A percentile compares a stretch with the other conserved stretches of the same genome.
Evolutionary conservation across 2,113 vertebrate genomes (phyloP).

Genomic region (Upupa epops): DNA sequence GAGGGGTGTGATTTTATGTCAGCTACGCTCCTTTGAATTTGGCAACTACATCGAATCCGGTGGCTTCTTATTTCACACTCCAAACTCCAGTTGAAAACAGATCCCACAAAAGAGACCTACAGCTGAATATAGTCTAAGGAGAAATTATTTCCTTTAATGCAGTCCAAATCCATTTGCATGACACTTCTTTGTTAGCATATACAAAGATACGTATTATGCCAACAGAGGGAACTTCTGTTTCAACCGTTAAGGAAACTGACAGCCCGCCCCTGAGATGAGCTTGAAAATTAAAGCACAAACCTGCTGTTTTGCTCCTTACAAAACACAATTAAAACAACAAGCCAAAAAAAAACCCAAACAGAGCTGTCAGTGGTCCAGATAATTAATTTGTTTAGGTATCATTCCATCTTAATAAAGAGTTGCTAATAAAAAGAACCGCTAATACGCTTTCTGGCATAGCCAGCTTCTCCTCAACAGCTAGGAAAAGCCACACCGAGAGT

Average conservation of each 20-base stretch:
- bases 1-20: constrained; percentile 38
- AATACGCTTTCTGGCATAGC: neutral
- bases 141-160: constrained; percentile 47
- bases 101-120: constrained; percentile 38
- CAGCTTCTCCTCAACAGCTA: neutral
- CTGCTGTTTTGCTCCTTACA: neutral
- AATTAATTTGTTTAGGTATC: neutral
- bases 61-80: constrained; percentile 14
- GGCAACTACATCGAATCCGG: constrained; percentile 31
- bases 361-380: neutral
- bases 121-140: constrained; percentile 38
- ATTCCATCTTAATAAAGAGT: neutral
- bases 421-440: accelerated
- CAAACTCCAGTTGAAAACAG: constrained; percentile 34
- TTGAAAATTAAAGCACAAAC: neutral
- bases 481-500: neutral
- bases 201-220: neutral
- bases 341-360: neutral
- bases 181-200: constrained; percentile 13
- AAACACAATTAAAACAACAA: neutral
- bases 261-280: neutral
- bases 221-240: neutral
- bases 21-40: constrained; percentile 42
- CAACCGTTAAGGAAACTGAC: neutral
- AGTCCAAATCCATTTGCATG: constrained; percentile 46